Conservation (phyloP, 35 echinoderm and acorn worm species). For the Stichopus chloronotus region DNA sequence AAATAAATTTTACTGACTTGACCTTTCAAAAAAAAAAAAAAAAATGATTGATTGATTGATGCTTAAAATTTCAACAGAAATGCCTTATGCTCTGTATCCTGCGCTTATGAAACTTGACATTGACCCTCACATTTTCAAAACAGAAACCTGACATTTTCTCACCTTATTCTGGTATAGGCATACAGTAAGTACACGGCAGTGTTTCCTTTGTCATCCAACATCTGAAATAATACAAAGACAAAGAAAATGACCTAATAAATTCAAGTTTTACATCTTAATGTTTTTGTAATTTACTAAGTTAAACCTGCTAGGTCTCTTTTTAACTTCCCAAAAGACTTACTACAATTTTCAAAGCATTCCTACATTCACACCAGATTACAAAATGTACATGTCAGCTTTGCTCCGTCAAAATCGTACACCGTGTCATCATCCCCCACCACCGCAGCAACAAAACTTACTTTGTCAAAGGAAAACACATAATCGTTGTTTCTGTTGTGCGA, state of each 20-base stretch:
- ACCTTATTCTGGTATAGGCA: constrained; percentile 98
- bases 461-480: constrained; percentile 99
- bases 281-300: no score
- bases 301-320: no score
- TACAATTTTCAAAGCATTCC: neutral
- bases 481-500: constrained; percentile 88
- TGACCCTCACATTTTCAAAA: no score
- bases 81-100: no score
- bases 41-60: no score
- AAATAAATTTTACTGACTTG: no score
- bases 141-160: constrained; percentile 11
- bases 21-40: no score
- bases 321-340: neutral
- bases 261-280: neutral
- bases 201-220: constrained; percentile 98
- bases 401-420: no score
- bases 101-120: no score
- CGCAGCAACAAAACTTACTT: constrained; percentile 47
- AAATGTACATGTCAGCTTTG: no score
- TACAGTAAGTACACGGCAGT: constrained; percentile 97
- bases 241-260: neutral
- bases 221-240: constrained; percentile 65
- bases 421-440: no score
- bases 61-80: no score
- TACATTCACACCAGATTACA: neutral